A percentile compares a stretch with the other conserved stretches of the same genome.
These are phyloP conservation scores for Pachypanchax playfairii DNA, from an alignment of 2,113 vertebrate genomes.

Conservation along the genomic window DNA sequence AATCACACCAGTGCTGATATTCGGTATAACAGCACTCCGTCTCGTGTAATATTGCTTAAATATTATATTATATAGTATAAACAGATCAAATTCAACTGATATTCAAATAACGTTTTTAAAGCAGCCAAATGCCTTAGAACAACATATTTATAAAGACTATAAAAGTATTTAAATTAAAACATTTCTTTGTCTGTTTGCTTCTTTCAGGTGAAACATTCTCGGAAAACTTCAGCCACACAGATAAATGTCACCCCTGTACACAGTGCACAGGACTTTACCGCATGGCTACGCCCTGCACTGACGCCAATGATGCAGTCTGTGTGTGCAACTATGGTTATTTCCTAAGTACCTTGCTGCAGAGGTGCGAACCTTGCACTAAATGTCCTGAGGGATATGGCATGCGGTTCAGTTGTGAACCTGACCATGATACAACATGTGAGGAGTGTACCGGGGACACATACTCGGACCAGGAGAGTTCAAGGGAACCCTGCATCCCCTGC, in stretches of 20 bases:
- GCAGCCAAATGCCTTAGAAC: too few species aligned
- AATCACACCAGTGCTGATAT: too few species aligned
- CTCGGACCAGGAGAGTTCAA: constrained; percentile 90
- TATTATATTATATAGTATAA: too few species aligned
- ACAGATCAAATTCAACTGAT: too few species aligned
- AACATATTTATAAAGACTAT: too few species aligned
- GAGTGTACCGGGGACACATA: constrained; percentile 85
- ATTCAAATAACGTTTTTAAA: too few species aligned
- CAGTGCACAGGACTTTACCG: constrained; percentile 84
- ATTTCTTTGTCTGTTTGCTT: not conserved
- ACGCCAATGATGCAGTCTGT: constrained; percentile 89
- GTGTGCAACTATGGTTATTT: constrained; percentile 89
- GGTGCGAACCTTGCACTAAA: constrained; percentile 83
- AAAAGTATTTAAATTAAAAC: not conserved
- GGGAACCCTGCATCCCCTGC: constrained; percentile 95
- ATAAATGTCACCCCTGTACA: constrained; percentile 86
- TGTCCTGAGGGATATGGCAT: constrained; percentile 88
- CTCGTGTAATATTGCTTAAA: too few species aligned
- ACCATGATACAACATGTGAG: constrained; percentile 88
- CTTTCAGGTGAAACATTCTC: constrained; percentile 89
- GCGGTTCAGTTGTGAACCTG: constrained; percentile 79
- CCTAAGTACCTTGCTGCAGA: constrained; percentile 48
- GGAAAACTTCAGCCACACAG: constrained; percentile 87
- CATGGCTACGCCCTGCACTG: constrained; percentile 91
- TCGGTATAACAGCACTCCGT: too few species aligned